Conservation (phyloP, 1,140 invertebrate genomes). For the Hermetia illucens region DNA sequence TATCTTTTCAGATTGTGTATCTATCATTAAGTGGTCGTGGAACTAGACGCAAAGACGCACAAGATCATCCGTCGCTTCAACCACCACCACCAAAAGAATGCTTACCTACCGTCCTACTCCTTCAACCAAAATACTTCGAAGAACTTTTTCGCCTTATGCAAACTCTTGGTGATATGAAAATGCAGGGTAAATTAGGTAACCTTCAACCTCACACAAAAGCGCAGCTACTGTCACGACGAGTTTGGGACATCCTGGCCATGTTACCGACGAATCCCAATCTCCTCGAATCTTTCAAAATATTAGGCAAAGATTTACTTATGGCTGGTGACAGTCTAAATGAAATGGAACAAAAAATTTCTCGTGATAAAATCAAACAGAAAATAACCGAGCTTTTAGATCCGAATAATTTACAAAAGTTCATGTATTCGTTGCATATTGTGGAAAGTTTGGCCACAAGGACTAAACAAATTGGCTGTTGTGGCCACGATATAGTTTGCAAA, state of each 20-base stretch:
- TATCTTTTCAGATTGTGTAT: constrained; percentile 78
- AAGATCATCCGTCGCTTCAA: constrained; percentile 60
- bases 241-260: constrained; percentile 88
- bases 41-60: constrained; percentile 51
- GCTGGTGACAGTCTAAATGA: constrained; percentile 12
- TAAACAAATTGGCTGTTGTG: neutral
- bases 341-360: constrained; percentile 17
- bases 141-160: constrained; percentile 82
- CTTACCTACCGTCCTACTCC: constrained; percentile 68
- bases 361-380: constrained; percentile 31
- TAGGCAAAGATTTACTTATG: constrained; percentile 36
- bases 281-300: constrained; percentile 65
- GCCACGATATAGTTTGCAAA: constrained; percentile 1
- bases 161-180: constrained; percentile 70
- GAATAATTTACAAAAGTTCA: constrained; percentile 78
- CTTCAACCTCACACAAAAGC: constrained; percentile 78
- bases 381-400: constrained; percentile 68
- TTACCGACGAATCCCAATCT: constrained; percentile 78
- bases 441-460: constrained; percentile 38
- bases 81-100: constrained; percentile 67
- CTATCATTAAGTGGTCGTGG: constrained; percentile 72
- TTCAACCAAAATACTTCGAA: constrained; percentile 77
- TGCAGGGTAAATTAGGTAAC: constrained; percentile 51
- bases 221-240: constrained; percentile 71
- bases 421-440: constrained; percentile 89